phyloP scores from a whole-genome alignment of 2,888 invertebrate species.

The Deilephila elpenor region DNA sequence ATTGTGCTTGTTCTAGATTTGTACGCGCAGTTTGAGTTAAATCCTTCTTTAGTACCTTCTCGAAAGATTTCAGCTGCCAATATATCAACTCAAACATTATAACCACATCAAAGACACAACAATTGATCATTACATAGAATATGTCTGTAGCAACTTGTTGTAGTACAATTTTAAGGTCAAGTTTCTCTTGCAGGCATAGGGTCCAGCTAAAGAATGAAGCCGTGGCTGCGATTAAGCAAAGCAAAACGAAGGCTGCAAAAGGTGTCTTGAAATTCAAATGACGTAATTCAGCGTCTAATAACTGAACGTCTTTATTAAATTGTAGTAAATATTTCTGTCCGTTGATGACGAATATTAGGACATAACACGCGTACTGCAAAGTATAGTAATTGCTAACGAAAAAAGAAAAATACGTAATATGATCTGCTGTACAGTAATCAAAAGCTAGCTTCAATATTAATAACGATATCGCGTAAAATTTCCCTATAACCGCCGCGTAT shows the following conservation, averaged over 20 bases:
- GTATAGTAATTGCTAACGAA: too few relatives aligned
- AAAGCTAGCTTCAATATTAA: neutral
- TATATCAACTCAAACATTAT: neutral
- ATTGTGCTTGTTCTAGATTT: neutral
- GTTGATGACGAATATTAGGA: neutral
- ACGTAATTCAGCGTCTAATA: neutral
- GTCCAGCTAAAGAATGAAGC: neutral
- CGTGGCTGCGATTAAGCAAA: neutral
- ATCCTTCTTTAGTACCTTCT: neutral
- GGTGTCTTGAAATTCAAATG: neutral
- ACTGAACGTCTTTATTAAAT: neutral
- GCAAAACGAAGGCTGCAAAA: neutral
- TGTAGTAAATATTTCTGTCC: conserved; percentile 3
- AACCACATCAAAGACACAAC: neutral
- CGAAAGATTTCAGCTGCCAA: neutral
- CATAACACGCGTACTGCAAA: neutral
- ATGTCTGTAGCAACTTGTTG: neutral
- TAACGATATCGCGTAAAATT: neutral
- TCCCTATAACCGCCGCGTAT: neutral
- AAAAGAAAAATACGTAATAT: neutral
- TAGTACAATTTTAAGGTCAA: neutral
- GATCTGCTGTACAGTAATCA: neutral
- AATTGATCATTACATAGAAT: neutral
- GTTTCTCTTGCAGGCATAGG: neutral
- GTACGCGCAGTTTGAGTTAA: neutral